Conservation (phyloP, 1,140 invertebrate genomes). For the Hetaerina americana region DNA sequence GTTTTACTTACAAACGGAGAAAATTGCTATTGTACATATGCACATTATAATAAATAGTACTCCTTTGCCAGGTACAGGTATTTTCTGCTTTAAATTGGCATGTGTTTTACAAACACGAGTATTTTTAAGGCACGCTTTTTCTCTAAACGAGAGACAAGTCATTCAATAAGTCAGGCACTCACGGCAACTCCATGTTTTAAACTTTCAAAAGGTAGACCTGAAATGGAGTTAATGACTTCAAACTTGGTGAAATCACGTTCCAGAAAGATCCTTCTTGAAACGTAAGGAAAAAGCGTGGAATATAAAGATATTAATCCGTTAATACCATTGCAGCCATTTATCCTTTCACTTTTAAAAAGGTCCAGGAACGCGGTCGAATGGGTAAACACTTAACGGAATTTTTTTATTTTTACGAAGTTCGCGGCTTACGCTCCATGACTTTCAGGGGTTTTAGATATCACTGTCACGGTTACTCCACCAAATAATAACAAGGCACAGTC, state of each 20-base stretch:
- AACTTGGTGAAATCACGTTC: not conserved
- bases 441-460: not conserved
- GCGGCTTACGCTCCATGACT: not conserved
- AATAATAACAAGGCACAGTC: not conserved
- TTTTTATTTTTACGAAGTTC: not conserved
- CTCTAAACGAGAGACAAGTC: not conserved
- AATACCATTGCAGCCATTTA: not conserved
- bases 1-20: not conserved
- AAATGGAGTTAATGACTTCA: not conserved
- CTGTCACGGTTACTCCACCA: not conserved
- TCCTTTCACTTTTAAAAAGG: not conserved
- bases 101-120: not conserved
- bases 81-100: not conserved
- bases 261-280: not conserved
- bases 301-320: not conserved
- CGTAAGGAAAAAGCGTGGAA: not conserved
- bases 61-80: not conserved
- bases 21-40: not conserved
- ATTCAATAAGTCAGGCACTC: not conserved
- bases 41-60: conserved; percentile 1
- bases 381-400: not conserved
- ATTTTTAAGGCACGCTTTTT: not conserved
- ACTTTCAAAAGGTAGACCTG: not conserved
- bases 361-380: not conserved
- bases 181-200: not conserved